These are phyloP conservation scores for Leistus spinibarbis DNA, from an alignment of 2,888 invertebrate genomes.

Conservation along the genomic window DNA sequence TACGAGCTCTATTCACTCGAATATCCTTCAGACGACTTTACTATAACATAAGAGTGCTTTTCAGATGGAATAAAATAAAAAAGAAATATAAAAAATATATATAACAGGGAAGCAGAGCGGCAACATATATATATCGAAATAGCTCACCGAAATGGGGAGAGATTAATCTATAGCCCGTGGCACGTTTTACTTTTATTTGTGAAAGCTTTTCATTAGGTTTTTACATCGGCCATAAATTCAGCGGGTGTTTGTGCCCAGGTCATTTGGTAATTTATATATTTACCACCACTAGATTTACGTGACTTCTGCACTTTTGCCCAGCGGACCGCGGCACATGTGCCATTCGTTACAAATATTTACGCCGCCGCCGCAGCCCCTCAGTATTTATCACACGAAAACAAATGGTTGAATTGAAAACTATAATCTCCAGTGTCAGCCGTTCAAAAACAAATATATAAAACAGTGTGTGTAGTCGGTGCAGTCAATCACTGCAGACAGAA, in stretches of 20 bases:
- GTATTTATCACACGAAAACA: background rate
- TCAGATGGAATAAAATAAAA: constrained; percentile 26
- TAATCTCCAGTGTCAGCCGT: background rate
- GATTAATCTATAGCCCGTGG: constrained; percentile 33
- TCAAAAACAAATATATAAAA: background rate
- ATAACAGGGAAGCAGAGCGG: background rate
- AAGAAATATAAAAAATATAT: constrained; percentile 4
- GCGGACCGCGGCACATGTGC: background rate
- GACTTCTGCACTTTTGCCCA: constrained; percentile 1
- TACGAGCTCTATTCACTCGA: constrained; percentile 4
- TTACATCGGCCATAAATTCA: constrained; percentile 37
- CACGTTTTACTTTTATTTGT: constrained; percentile 39
- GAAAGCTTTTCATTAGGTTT: constrained; percentile 38
- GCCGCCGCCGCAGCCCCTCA: background rate
- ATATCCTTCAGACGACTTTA: constrained; percentile 22
- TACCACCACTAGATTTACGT: constrained; percentile 11
- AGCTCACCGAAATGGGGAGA: constrained; percentile 19
- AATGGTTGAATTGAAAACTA: background rate
- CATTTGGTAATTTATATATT: constrained; percentile 53
- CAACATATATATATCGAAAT: background rate
- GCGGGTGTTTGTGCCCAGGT: constrained; percentile 50
- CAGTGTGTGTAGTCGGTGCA: background rate
- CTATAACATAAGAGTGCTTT: constrained; percentile 20
- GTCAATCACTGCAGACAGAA: background rate
- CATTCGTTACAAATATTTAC: background rate